Base-by-base conservation (phyloP, 2,888 invertebrate genomes). In the Melanargia galathea region DNA sequence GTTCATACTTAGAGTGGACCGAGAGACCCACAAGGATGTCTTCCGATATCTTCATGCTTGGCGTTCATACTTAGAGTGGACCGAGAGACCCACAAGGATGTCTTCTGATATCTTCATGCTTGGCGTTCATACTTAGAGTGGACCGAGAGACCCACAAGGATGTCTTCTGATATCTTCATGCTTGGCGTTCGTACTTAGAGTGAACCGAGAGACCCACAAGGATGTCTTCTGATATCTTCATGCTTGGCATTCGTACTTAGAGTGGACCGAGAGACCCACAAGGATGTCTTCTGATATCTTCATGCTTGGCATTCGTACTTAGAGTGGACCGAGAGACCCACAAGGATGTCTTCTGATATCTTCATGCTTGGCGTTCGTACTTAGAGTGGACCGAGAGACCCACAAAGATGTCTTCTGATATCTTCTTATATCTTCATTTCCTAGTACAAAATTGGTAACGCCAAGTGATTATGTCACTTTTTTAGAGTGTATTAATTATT, bases 131-230 rank as follows among this genome's bases (percentile, higher is more conserved):
- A 95, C 96, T 97, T 96, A 97, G 95, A 97, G 97, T 96, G 95
- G 92, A 87, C 93, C 93, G 93, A 78, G 77, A 60, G 54, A 65
- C 67, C 64, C 65, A 72, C 73, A 66, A 67, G 62, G 70, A 71
- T 66, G 55, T 69, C 60, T 65, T 65, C 60, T n/a, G n/a, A n/a
- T n/a, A n/a, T n/a, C n/a, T n/a, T n/a, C n/a, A 87, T 94, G 96
- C 96, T 96, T 96, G 96, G 95, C 94, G 96, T 95, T 95, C 95
- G 95, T 95, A 95, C 96, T 97, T 96, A 97, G 95, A 97, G 97
- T 96, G 95, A 92, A 87, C 93, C 93, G 93, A 78, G 77, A 60
- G 54, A 65, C 67, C 64, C 65, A 72, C 73, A 66, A 67, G 62
- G 70, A 71, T 66, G 55, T 69, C 60, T 65, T 65, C 60, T n/a